These are phyloP conservation scores for Antheraea mylitta DNA, from an alignment of 1,140 invertebrate genomes.

Conservation along the genomic window DNA sequence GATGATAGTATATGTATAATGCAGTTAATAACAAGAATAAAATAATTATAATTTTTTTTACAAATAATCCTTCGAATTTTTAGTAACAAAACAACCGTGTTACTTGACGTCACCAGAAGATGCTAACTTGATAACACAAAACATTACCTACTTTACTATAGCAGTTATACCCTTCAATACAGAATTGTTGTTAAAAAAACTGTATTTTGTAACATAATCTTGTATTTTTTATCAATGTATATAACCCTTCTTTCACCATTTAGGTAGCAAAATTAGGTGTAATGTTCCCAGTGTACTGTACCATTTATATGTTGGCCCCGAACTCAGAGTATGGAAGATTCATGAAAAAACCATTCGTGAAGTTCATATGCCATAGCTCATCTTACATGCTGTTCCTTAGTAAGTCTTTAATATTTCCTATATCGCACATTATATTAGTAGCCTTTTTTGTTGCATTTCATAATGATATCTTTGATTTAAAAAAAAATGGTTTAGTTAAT, in stretches of 20 bases:
- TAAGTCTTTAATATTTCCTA: slow-evolving; percentile 57
- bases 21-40: no score
- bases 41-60: no score
- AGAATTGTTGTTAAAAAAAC: no score
- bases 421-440: neutral
- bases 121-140: no score
- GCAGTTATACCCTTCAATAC: no score
- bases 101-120: no score
- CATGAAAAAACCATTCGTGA: slow-evolving; percentile 96
- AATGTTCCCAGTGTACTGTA: slow-evolving; percentile 92
- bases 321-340: slow-evolving; percentile 88
- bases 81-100: no score
- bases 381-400: slow-evolving; percentile 95
- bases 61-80: no score
- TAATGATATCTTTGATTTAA: neutral
- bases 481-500: no score
- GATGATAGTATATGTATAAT: no score
- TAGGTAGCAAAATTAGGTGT: slow-evolving; percentile 86
- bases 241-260: slow-evolving; percentile 5
- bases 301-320: slow-evolving; percentile 92
- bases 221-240: slow-evolving; percentile 8
- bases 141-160: no score
- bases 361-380: slow-evolving; percentile 94
- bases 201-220: neutral
- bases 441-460: neutral